Percentiles rank a stretch among this genome's conserved stretches.
Evolutionary conservation across 2,888 invertebrate species (phyloP).

Genomic region (Cloeon dipterum): DNA sequence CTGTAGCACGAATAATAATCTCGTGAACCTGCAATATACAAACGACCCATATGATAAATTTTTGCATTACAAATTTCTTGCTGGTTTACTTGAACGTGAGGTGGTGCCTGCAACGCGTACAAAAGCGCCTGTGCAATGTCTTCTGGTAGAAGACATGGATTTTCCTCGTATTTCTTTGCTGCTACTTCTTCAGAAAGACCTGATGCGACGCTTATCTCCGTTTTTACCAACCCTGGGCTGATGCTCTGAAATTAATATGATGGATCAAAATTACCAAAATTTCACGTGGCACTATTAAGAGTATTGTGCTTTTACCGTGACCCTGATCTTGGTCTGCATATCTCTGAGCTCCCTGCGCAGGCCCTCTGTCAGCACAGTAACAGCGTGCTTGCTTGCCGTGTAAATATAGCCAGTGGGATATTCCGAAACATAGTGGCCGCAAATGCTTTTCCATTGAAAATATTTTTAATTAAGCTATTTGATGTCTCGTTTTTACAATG

Average conservation of each 20-base stretch:
- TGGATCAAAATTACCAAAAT: no score
- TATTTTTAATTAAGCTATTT: no score
- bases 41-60: no score
- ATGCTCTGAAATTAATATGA: neutral
- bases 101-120: slow-evolving; percentile 1
- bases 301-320: slow-evolving; percentile 2
- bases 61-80: no score
- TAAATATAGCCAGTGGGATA: no score
- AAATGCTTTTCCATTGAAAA: no score
- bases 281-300: no score
- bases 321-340: neutral
- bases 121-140: neutral
- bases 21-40: no score
- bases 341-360: slow-evolving; percentile 1
- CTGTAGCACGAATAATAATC: no score
- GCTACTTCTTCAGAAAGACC: neutral
- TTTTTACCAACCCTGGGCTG: slow-evolving; percentile 1
- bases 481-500: no score
- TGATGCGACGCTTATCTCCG: neutral
- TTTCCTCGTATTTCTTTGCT: neutral
- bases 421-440: no score
- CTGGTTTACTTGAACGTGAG: slow-evolving; percentile 1
- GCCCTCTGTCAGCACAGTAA: slow-evolving; percentile 1
- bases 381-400: neutral
- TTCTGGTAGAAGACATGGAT: neutral